Base-by-base conservation (phyloP, 2,888 invertebrate species). In the Oithona nana region DNA sequence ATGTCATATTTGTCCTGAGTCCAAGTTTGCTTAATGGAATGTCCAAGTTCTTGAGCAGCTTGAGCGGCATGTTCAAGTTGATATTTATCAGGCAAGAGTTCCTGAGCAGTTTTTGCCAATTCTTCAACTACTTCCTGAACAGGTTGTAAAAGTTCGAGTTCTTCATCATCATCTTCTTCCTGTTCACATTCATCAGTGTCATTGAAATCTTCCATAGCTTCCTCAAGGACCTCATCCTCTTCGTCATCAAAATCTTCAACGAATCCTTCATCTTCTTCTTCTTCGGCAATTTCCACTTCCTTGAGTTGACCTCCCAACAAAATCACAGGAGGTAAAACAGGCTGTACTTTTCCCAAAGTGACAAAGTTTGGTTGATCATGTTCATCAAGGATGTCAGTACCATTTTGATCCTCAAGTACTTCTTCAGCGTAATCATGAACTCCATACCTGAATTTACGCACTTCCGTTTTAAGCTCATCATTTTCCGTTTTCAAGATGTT, bases 401-500 rank as follows among this genome's bases (percentile, higher is more conserved):
- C 39, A 39, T 39, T 39, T 6, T 11, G 16, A 39, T 39, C 39
- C 39, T 39, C 39, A 6, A 11, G 8, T 11, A 39, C 6, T 11
- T 39, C 39, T 39, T 39, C 39, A 39, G 16, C 6, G 6, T 39
- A 6, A 39, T 6, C 39, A 39, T 39, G 39, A 39, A 39, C 39
- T 39, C 39, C 39, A 39, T 39, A 39, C 39, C 39, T 39, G 39
- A 39, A 39, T 39, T 39, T 39, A 6, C 54, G 20, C 26, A 49
- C 59, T 28, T 48, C 49, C 26, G 24, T 26, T 28, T 59, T 59
- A 20, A 50, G 59, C 49, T 50, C 50, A 16, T 59, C 59, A 50
- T 59, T 59, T 26, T 50, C 59, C 1, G 59, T 50, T 28, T 48
- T 48, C 26, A 59, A 28, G 22, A 28, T 48, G 26, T 59, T 59